These are phyloP conservation scores for Zonitis immaculata DNA, from an alignment of 2,888 invertebrate species.

Conservation along the genomic window DNA sequence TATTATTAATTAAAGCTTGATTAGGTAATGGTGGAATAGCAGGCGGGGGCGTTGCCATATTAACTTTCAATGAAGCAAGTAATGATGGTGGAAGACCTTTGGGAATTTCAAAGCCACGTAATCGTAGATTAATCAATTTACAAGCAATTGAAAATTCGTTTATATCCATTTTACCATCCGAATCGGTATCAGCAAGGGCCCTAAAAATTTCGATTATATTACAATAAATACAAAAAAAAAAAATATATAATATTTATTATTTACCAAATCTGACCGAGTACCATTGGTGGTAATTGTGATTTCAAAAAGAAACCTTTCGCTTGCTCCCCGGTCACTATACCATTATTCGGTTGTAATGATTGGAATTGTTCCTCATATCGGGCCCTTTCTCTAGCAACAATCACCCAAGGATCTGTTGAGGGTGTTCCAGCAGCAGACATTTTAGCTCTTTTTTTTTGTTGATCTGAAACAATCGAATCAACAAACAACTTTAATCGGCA, in stretches of 20 bases:
- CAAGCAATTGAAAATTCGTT: slow-evolving; percentile 98
- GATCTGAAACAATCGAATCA: not conserved
- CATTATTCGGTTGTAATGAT: slow-evolving; percentile 78
- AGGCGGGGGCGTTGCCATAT: slow-evolving; percentile 45
- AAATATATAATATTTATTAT: no score
- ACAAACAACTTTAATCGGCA: no score
- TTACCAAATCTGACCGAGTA: slow-evolving; percentile 95
- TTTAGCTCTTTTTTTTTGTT: no score
- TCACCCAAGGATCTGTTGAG: slow-evolving; percentile 75
- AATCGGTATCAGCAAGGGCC: slow-evolving; percentile 89
- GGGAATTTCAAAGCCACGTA: slow-evolving; percentile 89
- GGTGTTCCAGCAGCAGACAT: slow-evolving; percentile 48
- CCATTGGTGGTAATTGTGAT: slow-evolving; percentile 83
- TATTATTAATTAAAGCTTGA: slow-evolving; percentile 33
- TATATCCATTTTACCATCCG: slow-evolving; percentile 94
- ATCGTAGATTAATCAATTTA: slow-evolving; percentile 86
- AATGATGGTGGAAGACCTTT: slow-evolving; percentile 75
- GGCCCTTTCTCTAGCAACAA: slow-evolving; percentile 79
- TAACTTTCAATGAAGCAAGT: slow-evolving; percentile 60
- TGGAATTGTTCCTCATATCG: slow-evolving; percentile 91
- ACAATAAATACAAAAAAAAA: no score
- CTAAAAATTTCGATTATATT: slow-evolving; percentile 47
- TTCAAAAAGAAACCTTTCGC: slow-evolving; percentile 88
- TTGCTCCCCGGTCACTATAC: slow-evolving; percentile 85
- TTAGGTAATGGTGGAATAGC: slow-evolving; percentile 39